Evolutionary conservation across 2,888 invertebrate genomes (phyloP).

Genomic region (Harpagoxenus sublaevis): DNA sequence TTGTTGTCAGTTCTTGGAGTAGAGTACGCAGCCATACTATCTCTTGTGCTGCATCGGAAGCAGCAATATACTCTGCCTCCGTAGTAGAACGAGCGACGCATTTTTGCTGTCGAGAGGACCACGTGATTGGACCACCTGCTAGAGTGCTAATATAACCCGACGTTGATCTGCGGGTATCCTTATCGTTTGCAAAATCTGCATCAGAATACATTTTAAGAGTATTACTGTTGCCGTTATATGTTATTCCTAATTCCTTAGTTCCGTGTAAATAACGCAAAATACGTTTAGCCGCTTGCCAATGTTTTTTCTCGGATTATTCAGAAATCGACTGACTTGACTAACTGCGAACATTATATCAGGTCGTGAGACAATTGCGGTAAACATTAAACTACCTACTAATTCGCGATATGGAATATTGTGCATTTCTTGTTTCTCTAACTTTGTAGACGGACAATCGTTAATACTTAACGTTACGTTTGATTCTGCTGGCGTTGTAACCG

Average conservation of each 20-base stretch:
- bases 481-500: slow-evolving; percentile 35
- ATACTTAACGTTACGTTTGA: neutral
- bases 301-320: neutral
- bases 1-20: neutral
- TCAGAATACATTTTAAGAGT: slow-evolving; percentile 17
- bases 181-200: slow-evolving; percentile 38
- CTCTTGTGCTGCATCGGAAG: slow-evolving; percentile 12
- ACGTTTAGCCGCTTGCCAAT: neutral
- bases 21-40: neutral
- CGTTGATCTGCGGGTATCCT: neutral
- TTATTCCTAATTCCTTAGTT: slow-evolving; percentile 17
- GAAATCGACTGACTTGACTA: neutral
- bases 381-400: slow-evolving; percentile 24
- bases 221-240: neutral
- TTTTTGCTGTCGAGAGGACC: slow-evolving; percentile 3
- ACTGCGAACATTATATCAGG: slow-evolving; percentile 32
- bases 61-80: slow-evolving; percentile 28
- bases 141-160: slow-evolving; percentile 3
- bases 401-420: neutral
- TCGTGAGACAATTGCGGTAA: neutral
- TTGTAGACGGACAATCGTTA: neutral
- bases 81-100: slow-evolving; percentile 8
- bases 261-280: slow-evolving; percentile 4
- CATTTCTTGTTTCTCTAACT: neutral
- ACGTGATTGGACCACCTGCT: neutral